These are phyloP conservation scores for Taeniopygia guttata DNA, from an alignment of 2,797 vertebrate genomes.

Conservation along the genomic window DNA sequence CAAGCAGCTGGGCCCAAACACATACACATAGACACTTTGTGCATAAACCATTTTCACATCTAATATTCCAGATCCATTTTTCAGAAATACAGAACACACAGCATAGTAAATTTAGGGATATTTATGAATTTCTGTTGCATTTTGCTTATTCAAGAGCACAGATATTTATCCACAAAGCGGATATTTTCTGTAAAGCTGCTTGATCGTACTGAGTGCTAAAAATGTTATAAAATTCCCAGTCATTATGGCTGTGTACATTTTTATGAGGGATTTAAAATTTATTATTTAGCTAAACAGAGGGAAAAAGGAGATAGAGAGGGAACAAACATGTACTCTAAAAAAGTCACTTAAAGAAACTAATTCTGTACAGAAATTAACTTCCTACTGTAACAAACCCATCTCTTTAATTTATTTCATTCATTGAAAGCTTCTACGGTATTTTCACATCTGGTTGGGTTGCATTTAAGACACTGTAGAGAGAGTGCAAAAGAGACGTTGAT, in stretches of 20 bases:
- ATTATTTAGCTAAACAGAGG: neutral
- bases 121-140: neutral
- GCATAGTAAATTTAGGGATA: neutral
- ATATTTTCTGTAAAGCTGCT: slow-evolving; percentile 4
- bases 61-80: neutral
- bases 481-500: neutral
- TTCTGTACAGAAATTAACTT: neutral
- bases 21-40: neutral
- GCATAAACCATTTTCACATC: neutral
- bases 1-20: neutral
- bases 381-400: neutral
- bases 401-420: neutral
- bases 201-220: neutral
- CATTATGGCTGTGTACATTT: neutral
- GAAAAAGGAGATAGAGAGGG: neutral
- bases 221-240: neutral
- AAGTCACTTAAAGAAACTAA: neutral
- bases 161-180: no score
- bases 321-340: neutral
- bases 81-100: neutral
- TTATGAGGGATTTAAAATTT: neutral
- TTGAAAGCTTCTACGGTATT: neutral
- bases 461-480: neutral
- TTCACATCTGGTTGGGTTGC: neutral
- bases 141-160: slow-evolving; percentile 2